Percentiles rank a stretch among this genome's conserved stretches.
phyloP scores from a whole-genome alignment of 2,888 invertebrate species.

The Eristalis intricaria region DNA sequence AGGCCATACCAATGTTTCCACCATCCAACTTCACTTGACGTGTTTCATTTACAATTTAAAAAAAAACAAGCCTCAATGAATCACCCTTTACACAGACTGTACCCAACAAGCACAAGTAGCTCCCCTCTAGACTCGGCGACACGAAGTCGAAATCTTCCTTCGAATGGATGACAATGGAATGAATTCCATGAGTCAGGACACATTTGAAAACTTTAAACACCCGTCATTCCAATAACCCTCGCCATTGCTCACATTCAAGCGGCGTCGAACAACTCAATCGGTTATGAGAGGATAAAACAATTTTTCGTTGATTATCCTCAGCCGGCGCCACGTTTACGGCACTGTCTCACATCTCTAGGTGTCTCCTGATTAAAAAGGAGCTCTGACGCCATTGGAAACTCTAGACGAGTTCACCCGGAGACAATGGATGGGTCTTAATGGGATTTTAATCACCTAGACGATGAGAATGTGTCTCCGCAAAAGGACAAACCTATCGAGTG shows the following conservation, averaged over 20 bases:
- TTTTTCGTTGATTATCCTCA: constrained; percentile 43
- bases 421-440: constrained; percentile 33
- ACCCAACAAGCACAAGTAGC: too few species aligned
- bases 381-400: background rate
- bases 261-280: constrained; percentile 29
- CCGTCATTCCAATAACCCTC: background rate
- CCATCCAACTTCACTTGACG: too few species aligned
- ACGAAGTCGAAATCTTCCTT: too few species aligned
- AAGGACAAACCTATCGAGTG: background rate
- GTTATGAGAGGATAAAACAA: constrained; percentile 32
- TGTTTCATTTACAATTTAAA: too few species aligned
- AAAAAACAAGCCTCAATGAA: too few species aligned
- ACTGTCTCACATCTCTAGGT: background rate
- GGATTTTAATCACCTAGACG: constrained; percentile 53
- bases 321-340: constrained; percentile 51
- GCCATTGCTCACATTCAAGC: background rate
- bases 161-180: too few species aligned
- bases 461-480: constrained; percentile 28
- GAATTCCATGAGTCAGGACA: too few species aligned
- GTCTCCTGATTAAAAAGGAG: background rate
- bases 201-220: background rate
- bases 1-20: too few species aligned
- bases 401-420: background rate
- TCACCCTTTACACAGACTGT: too few species aligned
- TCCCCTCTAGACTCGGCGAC: too few species aligned